Percentiles rank a stretch among this genome's conserved stretches.
Conservation (phyloP, 2,113 vertebrate genomes). For the Colistium nudipinnis region DNA sequence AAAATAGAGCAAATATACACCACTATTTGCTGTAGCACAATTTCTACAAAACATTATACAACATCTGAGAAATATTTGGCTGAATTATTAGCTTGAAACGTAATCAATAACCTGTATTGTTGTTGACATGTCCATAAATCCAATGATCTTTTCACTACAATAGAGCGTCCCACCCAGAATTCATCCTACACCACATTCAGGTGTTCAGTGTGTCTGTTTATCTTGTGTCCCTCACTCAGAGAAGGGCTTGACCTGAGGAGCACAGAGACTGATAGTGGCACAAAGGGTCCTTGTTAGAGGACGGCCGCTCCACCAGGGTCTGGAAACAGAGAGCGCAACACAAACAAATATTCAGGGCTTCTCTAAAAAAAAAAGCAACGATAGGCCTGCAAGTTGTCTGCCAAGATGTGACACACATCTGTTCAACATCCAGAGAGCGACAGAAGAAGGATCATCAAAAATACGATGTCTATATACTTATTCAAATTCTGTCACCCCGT, state of each 20-base stretch:
- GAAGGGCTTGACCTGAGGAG: constrained; percentile 49
- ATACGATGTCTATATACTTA: constrained; percentile 24
- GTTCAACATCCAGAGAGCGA: constrained; percentile 30
- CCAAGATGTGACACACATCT: constrained; percentile 36
- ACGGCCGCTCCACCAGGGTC: constrained; percentile 21
- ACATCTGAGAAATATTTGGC: no score
- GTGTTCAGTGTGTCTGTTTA: constrained; percentile 16
- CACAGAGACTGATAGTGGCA: constrained; percentile 50
- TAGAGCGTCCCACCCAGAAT: neutral
- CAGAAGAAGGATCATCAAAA: neutral
- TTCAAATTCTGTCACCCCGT: neutral
- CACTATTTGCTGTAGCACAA: no score
- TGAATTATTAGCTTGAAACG: no score
- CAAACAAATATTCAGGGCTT: constrained; percentile 34
- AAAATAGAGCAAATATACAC: no score
- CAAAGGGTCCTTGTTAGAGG: constrained; percentile 65
- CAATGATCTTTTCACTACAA: no score
- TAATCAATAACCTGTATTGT: no score
- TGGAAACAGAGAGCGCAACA: constrained; percentile 21
- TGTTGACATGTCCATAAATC: no score
- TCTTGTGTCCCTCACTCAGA: constrained; percentile 22
- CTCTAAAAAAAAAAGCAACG: neutral
- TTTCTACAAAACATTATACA: no score
- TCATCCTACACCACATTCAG: neutral
- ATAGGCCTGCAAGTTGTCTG: constrained; percentile 15